These are phyloP conservation scores for Siniperca undulata DNA, from an alignment of 2,797 vertebrate genomes.

Conservation along the genomic window DNA sequence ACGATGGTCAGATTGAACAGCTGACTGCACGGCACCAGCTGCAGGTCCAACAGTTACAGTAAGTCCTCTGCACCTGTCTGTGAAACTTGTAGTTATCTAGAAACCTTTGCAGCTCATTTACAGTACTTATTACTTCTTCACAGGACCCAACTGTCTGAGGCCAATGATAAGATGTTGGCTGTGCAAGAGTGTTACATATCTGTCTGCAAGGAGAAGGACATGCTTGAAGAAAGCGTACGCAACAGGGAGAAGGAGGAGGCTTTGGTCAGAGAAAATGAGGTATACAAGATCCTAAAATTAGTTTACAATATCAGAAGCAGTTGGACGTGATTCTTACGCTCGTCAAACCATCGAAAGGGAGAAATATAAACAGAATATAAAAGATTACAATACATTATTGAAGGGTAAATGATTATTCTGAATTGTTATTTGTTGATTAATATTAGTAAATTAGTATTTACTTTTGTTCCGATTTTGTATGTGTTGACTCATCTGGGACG, in stretches of 20 bases:
- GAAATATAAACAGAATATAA: background rate
- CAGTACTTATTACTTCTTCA: slow-evolving; percentile 9
- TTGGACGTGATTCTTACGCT: background rate
- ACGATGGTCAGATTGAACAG: slow-evolving; percentile 82
- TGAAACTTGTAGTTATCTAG: background rate
- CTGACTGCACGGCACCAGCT: slow-evolving; percentile 86
- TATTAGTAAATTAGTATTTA: background rate
- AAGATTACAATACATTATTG: background rate
- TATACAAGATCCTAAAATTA: slow-evolving; percentile 60
- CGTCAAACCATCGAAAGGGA: background rate
- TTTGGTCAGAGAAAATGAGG: slow-evolving; percentile 85
- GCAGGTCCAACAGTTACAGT: slow-evolving; percentile 87
- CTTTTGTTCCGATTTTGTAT: slow-evolving; percentile 5
- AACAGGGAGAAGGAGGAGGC: slow-evolving; percentile 81
- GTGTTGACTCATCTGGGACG: background rate
- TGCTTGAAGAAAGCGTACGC: slow-evolving; percentile 84
- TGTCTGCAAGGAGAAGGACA: slow-evolving; percentile 93
- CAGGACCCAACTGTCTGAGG: slow-evolving; percentile 88
- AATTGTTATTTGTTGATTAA: background rate
- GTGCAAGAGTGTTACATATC: slow-evolving; percentile 96
- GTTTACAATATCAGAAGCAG: slow-evolving; percentile 1
- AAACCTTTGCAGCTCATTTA: slow-evolving; percentile 2
- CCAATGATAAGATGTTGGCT: slow-evolving; percentile 87
- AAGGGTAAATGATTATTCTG: background rate
- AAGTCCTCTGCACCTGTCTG: slow-evolving; percentile 53